Conservation (phyloP, 2,888 invertebrate species). For the Halictus ligatus region DNA sequence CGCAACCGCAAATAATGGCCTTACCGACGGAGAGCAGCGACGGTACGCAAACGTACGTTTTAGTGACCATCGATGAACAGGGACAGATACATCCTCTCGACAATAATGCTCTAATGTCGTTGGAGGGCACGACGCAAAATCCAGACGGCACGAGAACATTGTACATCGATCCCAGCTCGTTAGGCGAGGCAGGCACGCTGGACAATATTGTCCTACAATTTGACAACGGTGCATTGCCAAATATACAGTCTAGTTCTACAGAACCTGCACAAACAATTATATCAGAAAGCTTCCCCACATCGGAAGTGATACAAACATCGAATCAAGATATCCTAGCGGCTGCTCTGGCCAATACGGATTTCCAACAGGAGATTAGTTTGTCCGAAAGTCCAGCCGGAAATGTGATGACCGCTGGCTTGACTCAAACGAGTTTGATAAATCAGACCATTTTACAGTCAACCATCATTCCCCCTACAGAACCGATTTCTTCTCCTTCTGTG, state of each 20-base stretch:
- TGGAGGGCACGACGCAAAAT: slow-evolving; percentile 81
- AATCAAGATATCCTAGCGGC: slow-evolving; percentile 91
- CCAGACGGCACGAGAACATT: slow-evolving; percentile 79
- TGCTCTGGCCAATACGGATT: slow-evolving; percentile 91
- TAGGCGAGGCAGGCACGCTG: slow-evolving; percentile 84
- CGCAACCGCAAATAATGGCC: slow-evolving; percentile 89
- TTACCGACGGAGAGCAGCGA: slow-evolving; percentile 90
- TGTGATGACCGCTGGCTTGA: slow-evolving; percentile 82
- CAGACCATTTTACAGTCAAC: slow-evolving; percentile 85
- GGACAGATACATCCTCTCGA: slow-evolving; percentile 90
- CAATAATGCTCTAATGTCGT: slow-evolving; percentile 88
- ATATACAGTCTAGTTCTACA: slow-evolving; percentile 76
- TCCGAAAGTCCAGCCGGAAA: slow-evolving; percentile 83
- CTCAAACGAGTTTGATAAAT: slow-evolving; percentile 87
- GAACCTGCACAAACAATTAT: slow-evolving; percentile 82
- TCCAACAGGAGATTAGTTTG: slow-evolving; percentile 86
- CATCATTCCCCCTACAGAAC: slow-evolving; percentile 86
- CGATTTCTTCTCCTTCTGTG: slow-evolving; percentile 87
- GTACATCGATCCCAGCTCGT: slow-evolving; percentile 85
- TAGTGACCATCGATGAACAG: slow-evolving; percentile 90
- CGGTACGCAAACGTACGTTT: slow-evolving; percentile 90
- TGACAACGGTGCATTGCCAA: slow-evolving; percentile 82
- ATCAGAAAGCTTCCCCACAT: slow-evolving; percentile 72
- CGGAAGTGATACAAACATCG: slow-evolving; percentile 76
- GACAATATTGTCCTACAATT: slow-evolving; percentile 86